Evolutionary conservation across 2,797 vertebrate genomes (phyloP), one percentile per base, ranked within the genome.

Genomic region (Sebastes steindachneri): DNA sequence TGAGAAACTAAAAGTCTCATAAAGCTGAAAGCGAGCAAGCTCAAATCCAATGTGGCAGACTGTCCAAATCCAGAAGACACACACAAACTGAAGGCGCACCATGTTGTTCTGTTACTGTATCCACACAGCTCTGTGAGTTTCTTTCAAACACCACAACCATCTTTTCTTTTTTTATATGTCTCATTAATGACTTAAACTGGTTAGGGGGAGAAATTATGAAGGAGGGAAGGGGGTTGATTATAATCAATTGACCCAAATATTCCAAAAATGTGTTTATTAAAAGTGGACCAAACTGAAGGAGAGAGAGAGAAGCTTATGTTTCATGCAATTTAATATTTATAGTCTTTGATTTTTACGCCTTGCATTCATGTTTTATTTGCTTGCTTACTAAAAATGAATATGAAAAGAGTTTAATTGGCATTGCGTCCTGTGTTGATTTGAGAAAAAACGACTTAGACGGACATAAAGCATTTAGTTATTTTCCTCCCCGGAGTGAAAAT

Each of bases 111-210:
- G 1, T 71, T 25, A 58, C 68, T 28, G 15, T 59, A 9, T 33
- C 3, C 31, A 45, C 48, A 5, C 4, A 17, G n/a, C 28, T 29
- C 28, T 70, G 19, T 15, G 25, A 51, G 9, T 62, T 60, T 55
- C 67, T 62, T 41, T 60, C 45, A 72, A 54, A 48, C 68, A 60
- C 60, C 65, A 41, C 67, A 77, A 41, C 17, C 41, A 53, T 75
- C 21, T 2, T 62, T 10, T 2, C 1, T 14, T 14, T 37, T 37
- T 73, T 73, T 58, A 19, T 79, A 84, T 85, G 84, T 84, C 84
- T 86, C 77, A 84, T 92, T 91, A 89, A 91, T 86, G 79, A 6
- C 80, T 88, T 82, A 75, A 88, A 88, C 78, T 80, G 75, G 73
- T 83, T 83, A 75, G 79, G 51, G 53, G 53, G 72, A 82, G 68